Evolutionary conservation across 1,140 invertebrate genomes (phyloP), one percentile per base, ranked within the genome.

Genomic region (Leptinotarsa lineolata): DNA sequence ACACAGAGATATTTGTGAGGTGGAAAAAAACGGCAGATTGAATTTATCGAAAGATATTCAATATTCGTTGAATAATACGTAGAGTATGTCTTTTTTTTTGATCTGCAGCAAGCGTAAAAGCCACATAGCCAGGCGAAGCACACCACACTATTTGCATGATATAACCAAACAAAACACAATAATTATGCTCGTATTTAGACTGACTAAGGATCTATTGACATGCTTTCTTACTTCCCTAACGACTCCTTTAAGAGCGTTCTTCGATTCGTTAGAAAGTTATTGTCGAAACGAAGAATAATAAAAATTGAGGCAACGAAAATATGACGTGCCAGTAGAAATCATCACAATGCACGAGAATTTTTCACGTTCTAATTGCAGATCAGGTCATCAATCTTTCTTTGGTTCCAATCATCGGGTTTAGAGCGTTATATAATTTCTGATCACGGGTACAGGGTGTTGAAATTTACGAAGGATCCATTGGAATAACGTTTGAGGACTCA

Each of bases 201-300:
- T 54, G 16, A 13, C 16, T 54, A 54, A 54, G 48, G 16, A 54
- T 54, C 48, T 54, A 54, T 54, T 54, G 48, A 54, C 48, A 54
- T 54, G 48, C 48, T 54, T 54, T 54, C 48, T 54, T 54, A 54
- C 48, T 54, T 54, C 15, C 48, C 48, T 54, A 54, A 54, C 48
- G 6, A 54, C 48, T 54, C 4, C 48, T 16, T 54, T 13, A 15
- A 54, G 5, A 13, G 48, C 16, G 48, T 54, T 54, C 48, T 54
- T 54, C 48, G 48, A 54, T 54, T 1, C 16, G 48, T 54, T 54
- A 54, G 48, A 54, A 54, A 54, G 48, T 54, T 54, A 18, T 16
- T 16, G 48, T 16, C 48, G 48, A 54, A 54, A 54, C 6, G 48
- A 18, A 54, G 48, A 54, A 54, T 54, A 54, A 54, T 54, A 54